phyloP scores from a whole-genome alignment of 2,888 invertebrate genomes.

The Anarsia innoxiella region DNA sequence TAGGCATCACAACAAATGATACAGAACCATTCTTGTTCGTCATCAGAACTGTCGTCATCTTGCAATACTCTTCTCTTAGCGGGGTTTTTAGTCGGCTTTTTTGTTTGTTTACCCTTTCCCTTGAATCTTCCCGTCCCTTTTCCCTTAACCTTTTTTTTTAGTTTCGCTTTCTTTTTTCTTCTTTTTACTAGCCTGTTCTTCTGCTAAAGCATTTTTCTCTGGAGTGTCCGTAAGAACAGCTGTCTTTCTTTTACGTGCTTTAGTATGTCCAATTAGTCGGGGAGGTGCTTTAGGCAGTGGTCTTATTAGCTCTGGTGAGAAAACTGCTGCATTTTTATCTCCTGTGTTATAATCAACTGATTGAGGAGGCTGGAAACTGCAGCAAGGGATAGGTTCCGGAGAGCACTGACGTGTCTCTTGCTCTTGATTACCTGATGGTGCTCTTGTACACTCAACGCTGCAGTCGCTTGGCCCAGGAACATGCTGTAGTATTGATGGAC shows the following conservation, averaged over 20 bases:
- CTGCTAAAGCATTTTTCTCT: slow-evolving; percentile 6
- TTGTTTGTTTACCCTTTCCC: slow-evolving; percentile 1
- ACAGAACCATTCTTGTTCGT: slow-evolving; percentile 9
- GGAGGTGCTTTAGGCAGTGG: slow-evolving; percentile 4
- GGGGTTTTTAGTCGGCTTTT: neutral
- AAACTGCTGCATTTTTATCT: neutral
- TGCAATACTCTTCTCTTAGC: slow-evolving; percentile 8
- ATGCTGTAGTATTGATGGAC: slow-evolving; percentile 6
- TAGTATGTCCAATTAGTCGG: neutral
- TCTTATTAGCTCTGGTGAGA: neutral
- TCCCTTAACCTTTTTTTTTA: slow-evolving; percentile 2
- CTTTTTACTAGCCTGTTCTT: slow-evolving; percentile 3
- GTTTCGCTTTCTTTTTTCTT: neutral
- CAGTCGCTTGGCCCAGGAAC: slow-evolving; percentile 6
- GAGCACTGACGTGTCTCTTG: slow-evolving; percentile 10
- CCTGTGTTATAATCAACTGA: neutral
- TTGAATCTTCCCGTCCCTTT: neutral
- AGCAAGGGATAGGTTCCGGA: slow-evolving; percentile 1
- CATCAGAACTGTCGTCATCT: slow-evolving; percentile 7
- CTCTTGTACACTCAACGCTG: slow-evolving; percentile 10
- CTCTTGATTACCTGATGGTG: slow-evolving; percentile 1
- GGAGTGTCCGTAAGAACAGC: slow-evolving; percentile 3
- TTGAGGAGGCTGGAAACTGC: neutral
- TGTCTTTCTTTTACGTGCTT: slow-evolving; percentile 3
- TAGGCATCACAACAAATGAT: slow-evolving; percentile 10